phyloP scores from a whole-genome alignment of 1,140 invertebrate genomes.

The Philopotamus ludificatus region DNA sequence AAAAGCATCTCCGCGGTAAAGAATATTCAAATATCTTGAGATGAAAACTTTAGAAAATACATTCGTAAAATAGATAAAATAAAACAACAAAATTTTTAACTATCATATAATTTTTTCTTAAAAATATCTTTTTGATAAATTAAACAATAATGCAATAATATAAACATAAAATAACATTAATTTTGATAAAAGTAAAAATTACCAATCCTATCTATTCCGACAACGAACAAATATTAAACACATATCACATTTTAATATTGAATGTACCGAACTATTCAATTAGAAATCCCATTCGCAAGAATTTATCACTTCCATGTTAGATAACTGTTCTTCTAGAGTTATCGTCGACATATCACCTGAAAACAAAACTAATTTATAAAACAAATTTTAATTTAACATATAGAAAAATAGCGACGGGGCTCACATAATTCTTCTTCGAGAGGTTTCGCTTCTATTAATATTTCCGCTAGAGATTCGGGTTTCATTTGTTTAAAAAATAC shows the following conservation, averaged over 20 bases:
- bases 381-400: not conserved
- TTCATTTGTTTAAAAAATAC: conserved; percentile 72
- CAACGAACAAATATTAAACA: conserved; percentile 7
- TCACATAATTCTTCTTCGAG: conserved; percentile 52
- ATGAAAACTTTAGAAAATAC: no score
- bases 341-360: conserved; percentile 52
- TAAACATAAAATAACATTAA: not conserved
- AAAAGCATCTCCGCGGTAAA: no score
- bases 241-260: conserved; percentile 31
- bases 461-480: conserved; percentile 49
- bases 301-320: conserved; percentile 54
- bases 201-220: not conserved
- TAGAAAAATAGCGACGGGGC: conserved; percentile 27
- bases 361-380: conserved; percentile 33
- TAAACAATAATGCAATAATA: not conserved
- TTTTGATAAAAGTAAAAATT: not conserved
- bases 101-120: no score
- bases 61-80: no score
- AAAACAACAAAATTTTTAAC: no score
- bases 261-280: conserved; percentile 6
- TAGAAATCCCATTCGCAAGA: conserved; percentile 55
- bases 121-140: not conserved
- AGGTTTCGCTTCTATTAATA: conserved; percentile 49
- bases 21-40: no score
- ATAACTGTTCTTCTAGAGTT: conserved; percentile 51